Percentiles rank a stretch among this genome's conserved stretches.
These are phyloP conservation scores for Scaptomyza pallida DNA, from an alignment of 1,140 invertebrate species.

Conservation along the genomic window DNA sequence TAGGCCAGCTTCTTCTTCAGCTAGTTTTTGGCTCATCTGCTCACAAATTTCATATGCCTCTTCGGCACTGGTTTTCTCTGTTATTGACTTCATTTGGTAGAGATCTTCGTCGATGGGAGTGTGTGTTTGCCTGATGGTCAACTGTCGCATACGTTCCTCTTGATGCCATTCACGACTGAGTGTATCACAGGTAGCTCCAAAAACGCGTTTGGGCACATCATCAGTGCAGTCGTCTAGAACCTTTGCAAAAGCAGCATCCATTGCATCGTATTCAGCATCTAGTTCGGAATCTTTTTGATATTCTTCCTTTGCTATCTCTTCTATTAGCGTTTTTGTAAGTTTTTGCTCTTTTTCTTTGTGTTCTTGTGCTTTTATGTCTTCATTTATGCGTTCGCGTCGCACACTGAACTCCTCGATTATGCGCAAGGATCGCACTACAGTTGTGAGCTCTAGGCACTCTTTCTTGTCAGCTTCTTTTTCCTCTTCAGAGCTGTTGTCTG, in stretches of 20 bases:
- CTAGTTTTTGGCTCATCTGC: slow-evolving; percentile 38
- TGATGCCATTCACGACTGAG: slow-evolving; percentile 45
- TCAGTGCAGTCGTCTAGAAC: slow-evolving; percentile 49
- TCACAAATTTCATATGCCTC: slow-evolving; percentile 46
- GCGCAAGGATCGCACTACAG: slow-evolving; percentile 16
- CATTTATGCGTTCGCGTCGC: slow-evolving; percentile 23
- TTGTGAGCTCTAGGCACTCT: slow-evolving; percentile 19
- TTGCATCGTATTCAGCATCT: neutral
- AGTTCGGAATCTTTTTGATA: neutral
- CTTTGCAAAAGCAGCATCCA: slow-evolving; percentile 56
- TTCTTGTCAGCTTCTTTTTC: slow-evolving; percentile 21
- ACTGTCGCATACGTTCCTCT: slow-evolving; percentile 54
- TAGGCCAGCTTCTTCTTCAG: slow-evolving; percentile 51
- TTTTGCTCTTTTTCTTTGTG: neutral
- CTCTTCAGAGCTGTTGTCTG: slow-evolving; percentile 22
- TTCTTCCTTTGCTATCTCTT: slow-evolving; percentile 1
- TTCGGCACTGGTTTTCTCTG: slow-evolving; percentile 16
- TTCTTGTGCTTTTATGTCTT: slow-evolving; percentile 7
- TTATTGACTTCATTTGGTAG: slow-evolving; percentile 1
- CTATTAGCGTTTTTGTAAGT: neutral
- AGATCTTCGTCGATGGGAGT: neutral
- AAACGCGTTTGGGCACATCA: slow-evolving; percentile 63
- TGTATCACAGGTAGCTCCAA: slow-evolving; percentile 46
- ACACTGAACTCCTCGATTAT: slow-evolving; percentile 33
- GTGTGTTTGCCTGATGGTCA: slow-evolving; percentile 13